These are phyloP conservation scores for Diachasma alloeum DNA, from an alignment of 1,140 invertebrate species.

Conservation along the genomic window DNA sequence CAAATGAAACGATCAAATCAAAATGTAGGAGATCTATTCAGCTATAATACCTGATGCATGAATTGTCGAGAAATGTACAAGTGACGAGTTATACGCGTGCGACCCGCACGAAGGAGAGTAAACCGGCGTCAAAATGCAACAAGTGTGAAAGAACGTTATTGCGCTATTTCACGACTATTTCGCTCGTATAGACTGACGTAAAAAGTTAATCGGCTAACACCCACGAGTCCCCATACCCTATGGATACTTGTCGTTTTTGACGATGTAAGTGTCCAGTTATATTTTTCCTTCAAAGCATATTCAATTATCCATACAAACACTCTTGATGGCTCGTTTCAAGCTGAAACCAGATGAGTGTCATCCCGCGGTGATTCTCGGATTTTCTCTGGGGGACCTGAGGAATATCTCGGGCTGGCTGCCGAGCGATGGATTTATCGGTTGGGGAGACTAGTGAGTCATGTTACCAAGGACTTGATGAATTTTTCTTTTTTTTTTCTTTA, in stretches of 20 bases:
- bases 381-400: no score
- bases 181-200: constrained; percentile 33
- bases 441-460: no score
- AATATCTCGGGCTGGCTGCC: no score
- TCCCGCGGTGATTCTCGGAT: no score
- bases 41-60: neutral
- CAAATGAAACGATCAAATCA: no score
- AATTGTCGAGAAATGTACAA: neutral
- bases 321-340: no score
- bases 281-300: neutral
- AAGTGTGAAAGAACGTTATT: constrained; percentile 40
- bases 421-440: no score
- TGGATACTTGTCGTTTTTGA: constrained; percentile 17
- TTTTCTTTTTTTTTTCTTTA: no score
- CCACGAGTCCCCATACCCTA: constrained; percentile 16
- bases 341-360: no score
- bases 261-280: neutral
- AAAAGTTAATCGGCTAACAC: constrained; percentile 34
- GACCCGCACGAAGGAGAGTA: neutral
- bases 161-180: constrained; percentile 37
- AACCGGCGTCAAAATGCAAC: constrained; percentile 29
- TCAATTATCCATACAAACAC: no score
- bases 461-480: no score
- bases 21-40: neutral
- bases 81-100: neutral